Conservation (phyloP, 2,888 invertebrate genomes). For the Timema cristinae region DNA sequence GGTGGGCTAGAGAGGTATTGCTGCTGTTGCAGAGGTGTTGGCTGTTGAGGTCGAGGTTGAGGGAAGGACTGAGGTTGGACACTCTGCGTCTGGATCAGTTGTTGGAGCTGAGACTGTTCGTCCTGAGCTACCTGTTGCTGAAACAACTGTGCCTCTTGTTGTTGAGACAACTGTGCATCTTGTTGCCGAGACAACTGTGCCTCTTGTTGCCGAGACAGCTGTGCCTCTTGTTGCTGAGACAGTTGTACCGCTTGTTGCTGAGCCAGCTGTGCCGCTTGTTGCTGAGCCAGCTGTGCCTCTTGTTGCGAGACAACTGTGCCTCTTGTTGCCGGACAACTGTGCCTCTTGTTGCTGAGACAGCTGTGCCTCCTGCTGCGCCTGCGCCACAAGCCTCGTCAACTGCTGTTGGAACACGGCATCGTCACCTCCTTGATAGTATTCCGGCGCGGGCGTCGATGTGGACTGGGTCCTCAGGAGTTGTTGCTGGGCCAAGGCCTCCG, state of each 20-base stretch:
- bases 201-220: constrained; percentile 9
- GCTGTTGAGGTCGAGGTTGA: constrained; percentile 16
- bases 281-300: constrained; percentile 3
- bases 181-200: constrained; percentile 12
- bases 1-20: neutral
- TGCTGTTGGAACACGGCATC: constrained; percentile 22
- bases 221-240: constrained; percentile 13
- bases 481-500: constrained; percentile 7
- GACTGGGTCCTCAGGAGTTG: neutral
- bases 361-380: constrained; percentile 8
- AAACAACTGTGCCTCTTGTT: constrained; percentile 1
- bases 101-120: constrained; percentile 7
- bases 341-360: constrained; percentile 7
- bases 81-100: constrained; percentile 14
- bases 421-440: constrained; percentile 1
- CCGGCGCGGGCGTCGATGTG: neutral
- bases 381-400: constrained; percentile 15
- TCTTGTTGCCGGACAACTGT: constrained; percentile 4
- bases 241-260: neutral
- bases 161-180: constrained; percentile 1
- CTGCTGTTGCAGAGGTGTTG: constrained; percentile 6
- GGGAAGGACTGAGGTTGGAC: constrained; percentile 22
- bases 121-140: constrained; percentile 12
- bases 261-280: neutral
- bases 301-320: constrained; percentile 12